Evolutionary conservation across 2,113 vertebrate genomes (phyloP), one percentile per base, ranked within the genome.

Genomic region (Narcine bancroftii): DNA sequence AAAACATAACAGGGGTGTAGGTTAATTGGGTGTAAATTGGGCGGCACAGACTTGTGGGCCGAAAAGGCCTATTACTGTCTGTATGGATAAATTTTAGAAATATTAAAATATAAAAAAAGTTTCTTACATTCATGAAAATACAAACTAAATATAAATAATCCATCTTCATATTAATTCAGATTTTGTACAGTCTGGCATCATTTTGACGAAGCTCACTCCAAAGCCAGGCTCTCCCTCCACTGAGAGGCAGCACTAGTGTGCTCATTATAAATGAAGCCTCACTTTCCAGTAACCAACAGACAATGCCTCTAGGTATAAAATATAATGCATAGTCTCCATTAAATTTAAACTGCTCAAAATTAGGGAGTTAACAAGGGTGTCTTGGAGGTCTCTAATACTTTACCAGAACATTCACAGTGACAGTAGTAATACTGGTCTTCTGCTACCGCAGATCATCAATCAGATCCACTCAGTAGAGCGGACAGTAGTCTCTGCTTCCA

Each of bases 401-500:
- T 94, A 95, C 92, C 89, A 92, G 93, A 93, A 94, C 0, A 0
- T 93, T 92, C 17, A 93, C 66, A 1, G 79, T 94, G 92, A 94
- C 93, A 26, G 91, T 72, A 93, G 69, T 29, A 56, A 92, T 93
- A 36, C 42, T 39, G 26, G n/a, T 47, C n/a, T 93, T 93, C 6
- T 94, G 83, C 85, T 92, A 93, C 1, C 93, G 47, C 0, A 26
- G 26, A 13, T 94, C 93, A 13, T 89, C 92, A 92, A 85, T 93
- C 42, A 93, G 33, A 73, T 94, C 76, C 83, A 71, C 50, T 2
- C 24, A 66, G 0, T 3, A 72, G 93, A 92, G 0, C 85, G 26
- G 93, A n/a, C 91, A 47, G 93, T 63, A 72, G 0, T 93, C 94
- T 95, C 60, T 0, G n/a, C 93, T n/a, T 93, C 93, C 9, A 94